A percentile compares a stretch with the other conserved stretches of the same genome.
These are phyloP conservation scores for Dicyrtoma fusca DNA, from an alignment of 2,888 invertebrate genomes.

Conservation along the genomic window DNA sequence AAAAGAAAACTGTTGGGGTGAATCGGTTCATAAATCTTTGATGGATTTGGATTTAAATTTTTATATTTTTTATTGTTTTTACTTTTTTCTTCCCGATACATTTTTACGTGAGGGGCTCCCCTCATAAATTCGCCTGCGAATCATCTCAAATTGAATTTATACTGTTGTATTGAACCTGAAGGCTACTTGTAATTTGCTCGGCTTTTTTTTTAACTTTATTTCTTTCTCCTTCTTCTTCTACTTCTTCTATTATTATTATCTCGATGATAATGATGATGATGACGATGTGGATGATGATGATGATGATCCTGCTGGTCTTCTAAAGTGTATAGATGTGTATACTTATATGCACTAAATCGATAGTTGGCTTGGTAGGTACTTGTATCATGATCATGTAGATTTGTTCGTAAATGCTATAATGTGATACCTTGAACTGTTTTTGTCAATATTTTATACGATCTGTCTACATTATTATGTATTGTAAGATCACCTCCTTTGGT, in stretches of 20 bases:
- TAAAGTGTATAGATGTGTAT: no score
- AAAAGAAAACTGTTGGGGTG: not conserved
- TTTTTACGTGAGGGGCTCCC: slow-evolving; percentile 1
- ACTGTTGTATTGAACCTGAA: slow-evolving; percentile 2
- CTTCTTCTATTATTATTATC: not conserved
- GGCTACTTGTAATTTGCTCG: slow-evolving; percentile 13
- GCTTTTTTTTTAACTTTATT: not conserved
- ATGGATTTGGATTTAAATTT: slow-evolving; percentile 22
- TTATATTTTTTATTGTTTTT: slow-evolving; percentile 8
- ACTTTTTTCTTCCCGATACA: no score
- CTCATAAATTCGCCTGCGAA: slow-evolving; percentile 5
- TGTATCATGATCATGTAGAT: not conserved
- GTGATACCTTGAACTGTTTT: slow-evolving; percentile 20
- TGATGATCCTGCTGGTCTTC: no score
- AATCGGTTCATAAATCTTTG: slow-evolving; percentile 31
- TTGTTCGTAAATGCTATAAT: slow-evolving; percentile 4
- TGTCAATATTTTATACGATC: slow-evolving; percentile 7
- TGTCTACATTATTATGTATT: not conserved
- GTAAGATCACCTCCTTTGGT: not conserved
- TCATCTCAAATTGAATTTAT: slow-evolving; percentile 34
- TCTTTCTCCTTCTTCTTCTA: not conserved
- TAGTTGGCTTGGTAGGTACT: not conserved
- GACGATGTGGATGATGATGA: no score
- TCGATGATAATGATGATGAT: no score
- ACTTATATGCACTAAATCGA: slow-evolving; percentile 15